Evolutionary conservation across 2,888 invertebrate species (phyloP), one percentile per base, ranked within the genome.

Genomic region (Spialia ferax): DNA sequence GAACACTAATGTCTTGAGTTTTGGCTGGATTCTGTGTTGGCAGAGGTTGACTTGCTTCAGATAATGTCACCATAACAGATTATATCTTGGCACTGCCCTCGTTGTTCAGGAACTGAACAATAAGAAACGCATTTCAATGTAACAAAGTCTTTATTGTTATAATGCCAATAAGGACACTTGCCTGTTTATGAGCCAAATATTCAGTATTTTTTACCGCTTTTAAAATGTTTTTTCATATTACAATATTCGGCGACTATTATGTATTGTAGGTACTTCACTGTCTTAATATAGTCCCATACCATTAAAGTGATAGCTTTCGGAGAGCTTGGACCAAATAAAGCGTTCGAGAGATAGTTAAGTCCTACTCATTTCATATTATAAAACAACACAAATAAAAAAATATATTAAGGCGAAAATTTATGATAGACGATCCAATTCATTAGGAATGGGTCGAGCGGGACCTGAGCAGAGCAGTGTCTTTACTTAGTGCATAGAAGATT

Each of bases 31-130:
- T 79, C 81, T 75, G 77, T 81, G 87, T 90, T 90, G 91, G 91
- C 91, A 90, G 81, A 80, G 82, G 83, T 72, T 77, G 69, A 69
- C 69, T 70, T 69, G 77, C 72, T 86, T 81, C 80, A 84, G 89
- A 90, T 90, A 91, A 90, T 88, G 90, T 90, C 89, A 87, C 90
- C 90, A 90, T 91, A 91, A 90, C 90, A 91, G 92, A 92, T 92
- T 91, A 92, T 89, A 86, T 89, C 89, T 92, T 92, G 91, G 92
- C 92, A 91, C 83, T 79, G 75, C 80, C 75, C 78, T 80, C 77
- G 78, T 75, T 80, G 73, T 77, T 78, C 78, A 78, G 81, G 79
- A 80, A 83, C 82, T 83, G 81, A 82, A 86, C 81, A 84, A 82
- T 88, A 83, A 83, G 82, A 81, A 79, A 81, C 78, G 83, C 71